phyloP scores from a whole-genome alignment of 2,113 vertebrate species.

The Anser brachyrhynchus region DNA sequence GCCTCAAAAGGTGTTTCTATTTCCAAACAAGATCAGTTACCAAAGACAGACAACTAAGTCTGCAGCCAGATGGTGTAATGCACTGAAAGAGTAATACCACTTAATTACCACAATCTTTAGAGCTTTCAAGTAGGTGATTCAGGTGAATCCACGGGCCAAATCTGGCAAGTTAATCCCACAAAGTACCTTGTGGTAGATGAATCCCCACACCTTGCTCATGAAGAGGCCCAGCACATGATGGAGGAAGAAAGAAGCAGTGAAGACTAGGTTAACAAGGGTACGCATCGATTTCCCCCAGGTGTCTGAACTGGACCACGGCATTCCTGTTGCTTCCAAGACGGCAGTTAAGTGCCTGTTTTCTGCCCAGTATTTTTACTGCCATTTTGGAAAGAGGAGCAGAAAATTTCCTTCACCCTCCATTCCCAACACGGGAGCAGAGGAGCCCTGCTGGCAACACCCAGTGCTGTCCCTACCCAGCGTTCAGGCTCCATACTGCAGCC shows the following conservation, averaged over 20 bases:
- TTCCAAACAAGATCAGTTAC: slow-evolving; percentile 53
- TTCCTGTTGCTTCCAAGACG: not conserved
- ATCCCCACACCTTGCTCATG: not conserved
- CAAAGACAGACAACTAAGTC: slow-evolving; percentile 35
- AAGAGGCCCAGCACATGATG: accelerated
- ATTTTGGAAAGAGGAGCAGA: not conserved
- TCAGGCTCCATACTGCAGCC: not conserved
- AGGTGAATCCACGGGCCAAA: not conserved
- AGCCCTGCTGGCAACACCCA: not conserved
- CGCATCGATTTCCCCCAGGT: not conserved
- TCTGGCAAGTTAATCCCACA: slow-evolving; percentile 12
- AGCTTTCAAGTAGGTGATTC: slow-evolving; percentile 14
- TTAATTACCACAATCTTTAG: slow-evolving; percentile 35
- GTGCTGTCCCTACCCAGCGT: not conserved
- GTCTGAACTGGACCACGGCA: not conserved
- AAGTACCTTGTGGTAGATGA: not conserved
- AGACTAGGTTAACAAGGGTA: not conserved
- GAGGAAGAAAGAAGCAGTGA: not conserved
- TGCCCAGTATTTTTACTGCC: not conserved
- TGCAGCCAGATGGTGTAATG: slow-evolving; percentile 49
- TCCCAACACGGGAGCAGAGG: not conserved
- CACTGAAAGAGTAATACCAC: slow-evolving; percentile 25
- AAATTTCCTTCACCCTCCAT: not conserved
- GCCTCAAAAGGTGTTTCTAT: slow-evolving; percentile 7
- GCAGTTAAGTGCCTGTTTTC: not conserved